Conservation (phyloP, 2,888 invertebrate genomes). For the Tanypteryx hageni region DNA sequence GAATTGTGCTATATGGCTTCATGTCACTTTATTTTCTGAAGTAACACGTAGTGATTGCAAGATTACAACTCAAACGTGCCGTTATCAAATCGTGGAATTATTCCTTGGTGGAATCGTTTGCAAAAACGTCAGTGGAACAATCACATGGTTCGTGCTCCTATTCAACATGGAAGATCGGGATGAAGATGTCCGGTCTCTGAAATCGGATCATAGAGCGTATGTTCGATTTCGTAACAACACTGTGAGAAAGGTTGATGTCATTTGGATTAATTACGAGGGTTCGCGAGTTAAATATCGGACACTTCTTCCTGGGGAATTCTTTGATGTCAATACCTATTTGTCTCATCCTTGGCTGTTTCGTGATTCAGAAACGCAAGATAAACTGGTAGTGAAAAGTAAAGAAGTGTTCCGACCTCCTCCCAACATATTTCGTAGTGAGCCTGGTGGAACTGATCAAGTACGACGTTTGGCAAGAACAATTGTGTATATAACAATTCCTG, state of each 20-base stretch:
- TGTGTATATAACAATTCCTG: conserved; percentile 78
- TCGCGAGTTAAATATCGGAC: conserved; percentile 79
- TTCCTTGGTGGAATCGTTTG: too few relatives aligned
- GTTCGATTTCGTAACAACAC: conserved; percentile 82
- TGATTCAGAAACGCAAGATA: conserved; percentile 83
- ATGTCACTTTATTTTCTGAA: too few relatives aligned
- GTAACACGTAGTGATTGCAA: too few relatives aligned
- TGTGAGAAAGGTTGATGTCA: conserved; percentile 78
- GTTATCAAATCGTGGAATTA: too few relatives aligned
- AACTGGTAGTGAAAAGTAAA: conserved; percentile 79
- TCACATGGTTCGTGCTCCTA: background rate
- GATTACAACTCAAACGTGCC: too few relatives aligned
- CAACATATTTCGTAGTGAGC: conserved; percentile 69
- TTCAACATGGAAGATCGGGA: conserved; percentile 34
- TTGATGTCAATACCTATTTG: conserved; percentile 85
- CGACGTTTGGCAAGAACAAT: conserved; percentile 71
- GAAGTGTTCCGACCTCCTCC: conserved; percentile 75
- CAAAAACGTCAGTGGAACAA: background rate
- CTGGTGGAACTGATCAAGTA: conserved; percentile 71
- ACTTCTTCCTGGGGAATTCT: conserved; percentile 77
- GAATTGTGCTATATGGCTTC: too few relatives aligned
- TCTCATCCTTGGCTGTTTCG: conserved; percentile 92
- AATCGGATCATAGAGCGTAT: conserved; percentile 74
- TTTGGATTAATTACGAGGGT: conserved; percentile 89
- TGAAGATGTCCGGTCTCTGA: conserved; percentile 68